Base-by-base conservation (phyloP, 1,140 invertebrate genomes). In the Leptonema lineaticorne region DNA sequence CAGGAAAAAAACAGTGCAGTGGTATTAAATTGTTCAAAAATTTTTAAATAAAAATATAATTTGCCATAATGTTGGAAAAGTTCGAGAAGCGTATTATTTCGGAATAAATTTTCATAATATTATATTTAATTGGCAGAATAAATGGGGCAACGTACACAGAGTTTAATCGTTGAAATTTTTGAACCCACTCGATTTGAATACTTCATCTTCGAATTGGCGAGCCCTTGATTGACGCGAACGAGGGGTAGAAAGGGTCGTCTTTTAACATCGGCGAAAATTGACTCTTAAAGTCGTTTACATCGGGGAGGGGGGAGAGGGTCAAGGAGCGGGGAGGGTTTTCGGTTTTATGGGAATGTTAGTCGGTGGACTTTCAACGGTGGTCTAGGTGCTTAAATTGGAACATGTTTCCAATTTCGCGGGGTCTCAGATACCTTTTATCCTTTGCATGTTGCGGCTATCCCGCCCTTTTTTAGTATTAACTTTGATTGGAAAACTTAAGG, bases 401-500 rank as follows among this genome's bases (percentile, higher is more conserved):
- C 59, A 62, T 62, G 59, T 62, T 62, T 62, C 59, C 59, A 62
- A 62, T 62, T 62, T 62, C n/a, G 30, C 59, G 37, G n/a, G n/a
- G n/a, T n/a, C n/a, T n/a, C 20, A 9, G 59, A 45, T 62, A 62
- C 59, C 59, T 62, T 53, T 62, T 45, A 62, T 62, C 29, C 58
- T 33, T 62, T 41, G 28, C 20, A 45, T 37, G 30, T 9, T 20
- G 46, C 46, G n/a, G 20, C 18, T 4, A 22, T 7, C 20, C 59
- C 59, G 59, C 59, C 59, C 59, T 62, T 62, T 62, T 62, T 62
- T 26, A 37, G 59, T 62, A 62, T 62, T 62, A 62, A 62, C 59
- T 62, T 62, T 62, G 59, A 62, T 62, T 62, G 59, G 59, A 62
- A 62, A 62, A 62, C 59, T 62, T 62, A 62, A 62, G 59, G 59